A percentile compares a stretch with the other conserved stretches of the same genome.
Conservation (phyloP, 2,888 invertebrate species). For the Alloscopus bannaensis region DNA sequence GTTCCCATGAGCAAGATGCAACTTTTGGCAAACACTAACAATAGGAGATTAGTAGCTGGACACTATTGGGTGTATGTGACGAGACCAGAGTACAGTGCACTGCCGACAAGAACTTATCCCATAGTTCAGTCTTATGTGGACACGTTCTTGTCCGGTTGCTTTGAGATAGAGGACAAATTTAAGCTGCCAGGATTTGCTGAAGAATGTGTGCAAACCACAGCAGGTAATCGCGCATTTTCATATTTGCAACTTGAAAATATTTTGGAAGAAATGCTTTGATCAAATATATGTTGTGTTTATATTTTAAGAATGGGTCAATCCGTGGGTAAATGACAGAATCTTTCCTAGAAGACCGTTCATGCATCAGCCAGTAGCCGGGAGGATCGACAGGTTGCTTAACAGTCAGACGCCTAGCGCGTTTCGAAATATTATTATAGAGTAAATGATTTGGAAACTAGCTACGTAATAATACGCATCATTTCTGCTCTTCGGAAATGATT, state of each 20-base stretch:
- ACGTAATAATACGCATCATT: no score
- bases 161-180: conserved; percentile 63
- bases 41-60: conserved; percentile 9
- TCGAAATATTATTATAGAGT: conserved; percentile 56
- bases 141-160: conserved; percentile 63
- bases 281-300: no score
- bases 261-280: no score
- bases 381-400: conserved; percentile 61
- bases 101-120: conserved; percentile 55
- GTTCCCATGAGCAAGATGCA: conserved; percentile 43
- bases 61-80: conserved; percentile 68
- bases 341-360: conserved; percentile 60
- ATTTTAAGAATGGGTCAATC: conserved; percentile 56
- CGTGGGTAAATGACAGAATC: conserved; percentile 68
- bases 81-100: conserved; percentile 31
- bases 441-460: not conserved
- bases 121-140: conserved; percentile 67
- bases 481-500: no score
- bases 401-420: conserved; percentile 43
- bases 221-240: no score
- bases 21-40: conserved; percentile 8
- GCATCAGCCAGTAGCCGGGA: conserved; percentile 43
- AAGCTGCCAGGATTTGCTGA: conserved; percentile 51
- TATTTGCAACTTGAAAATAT: no score
- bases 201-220: conserved; percentile 59